phyloP scores from a whole-genome alignment of 2,113 vertebrate genomes.

The Chionodraco myersi region DNA sequence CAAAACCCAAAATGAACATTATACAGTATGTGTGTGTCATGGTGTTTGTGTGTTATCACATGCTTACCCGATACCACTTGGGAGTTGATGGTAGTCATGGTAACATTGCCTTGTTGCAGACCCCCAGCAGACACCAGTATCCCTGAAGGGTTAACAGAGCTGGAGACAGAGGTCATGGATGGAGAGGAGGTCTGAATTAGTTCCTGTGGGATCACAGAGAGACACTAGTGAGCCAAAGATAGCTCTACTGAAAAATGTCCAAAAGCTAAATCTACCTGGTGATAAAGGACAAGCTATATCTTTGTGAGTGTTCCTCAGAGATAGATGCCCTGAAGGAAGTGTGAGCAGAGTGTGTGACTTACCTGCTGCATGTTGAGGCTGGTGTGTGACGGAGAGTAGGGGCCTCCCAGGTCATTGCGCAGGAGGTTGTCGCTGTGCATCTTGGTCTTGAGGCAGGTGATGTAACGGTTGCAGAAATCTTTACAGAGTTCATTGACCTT shows the following conservation, averaged over 20 bases:
- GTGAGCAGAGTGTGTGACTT: constrained; percentile 28
- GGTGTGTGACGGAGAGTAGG: constrained; percentile 95
- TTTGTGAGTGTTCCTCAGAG: neutral
- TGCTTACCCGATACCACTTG: constrained; percentile 92
- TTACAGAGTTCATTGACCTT: constrained; percentile 99
- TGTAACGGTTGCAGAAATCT: constrained; percentile 99
- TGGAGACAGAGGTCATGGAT: constrained; percentile 91
- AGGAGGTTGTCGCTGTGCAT: constrained; percentile 99
- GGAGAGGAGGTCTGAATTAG: constrained; percentile 94
- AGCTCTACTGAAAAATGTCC: constrained; percentile 20
- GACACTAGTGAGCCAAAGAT: constrained; percentile 62
- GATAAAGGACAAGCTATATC: constrained; percentile 23
- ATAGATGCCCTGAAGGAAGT: neutral
- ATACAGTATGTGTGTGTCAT: neutral
- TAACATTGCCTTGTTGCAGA: constrained; percentile 90
- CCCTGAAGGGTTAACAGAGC: constrained; percentile 89
- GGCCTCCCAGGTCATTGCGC: constrained; percentile 95
- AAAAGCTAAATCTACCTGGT: constrained; percentile 20
- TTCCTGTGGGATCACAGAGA: constrained; percentile 86
- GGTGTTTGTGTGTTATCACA: constrained; percentile 4
- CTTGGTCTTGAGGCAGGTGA: constrained; percentile 99
- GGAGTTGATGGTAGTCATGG: constrained; percentile 92
- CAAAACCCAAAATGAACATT: too few relatives aligned
- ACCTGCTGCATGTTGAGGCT: constrained; percentile 92
- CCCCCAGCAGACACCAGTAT: constrained; percentile 91